phyloP scores from a whole-genome alignment of 2,113 vertebrate genomes.

The Dipodomys merriami region DNA sequence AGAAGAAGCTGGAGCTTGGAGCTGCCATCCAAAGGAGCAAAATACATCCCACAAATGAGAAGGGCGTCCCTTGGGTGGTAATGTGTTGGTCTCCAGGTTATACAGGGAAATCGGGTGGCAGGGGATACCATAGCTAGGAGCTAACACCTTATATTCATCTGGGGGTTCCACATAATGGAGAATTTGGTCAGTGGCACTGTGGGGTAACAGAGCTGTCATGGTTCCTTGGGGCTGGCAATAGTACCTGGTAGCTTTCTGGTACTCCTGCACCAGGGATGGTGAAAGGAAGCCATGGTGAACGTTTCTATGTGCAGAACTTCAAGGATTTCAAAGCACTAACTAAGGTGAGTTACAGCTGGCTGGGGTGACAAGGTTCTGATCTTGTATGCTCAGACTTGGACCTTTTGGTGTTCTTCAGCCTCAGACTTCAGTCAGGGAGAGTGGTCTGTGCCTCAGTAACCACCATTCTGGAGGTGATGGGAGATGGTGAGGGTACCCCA shows the following conservation, averaged over 20 bases:
- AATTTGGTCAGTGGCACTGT: not conserved
- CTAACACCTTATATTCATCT: not conserved
- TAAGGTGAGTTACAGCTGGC: not conserved
- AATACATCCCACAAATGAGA: not conserved
- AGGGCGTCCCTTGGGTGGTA: not conserved
- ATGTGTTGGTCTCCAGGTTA: not conserved
- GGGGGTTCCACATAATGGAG: not conserved
- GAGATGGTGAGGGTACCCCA: too few species aligned
- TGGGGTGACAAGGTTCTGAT: not conserved
- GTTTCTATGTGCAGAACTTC: not conserved
- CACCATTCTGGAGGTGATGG: not conserved
- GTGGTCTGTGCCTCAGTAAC: not conserved
- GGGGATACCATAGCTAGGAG: not conserved
- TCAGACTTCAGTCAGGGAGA: not conserved
- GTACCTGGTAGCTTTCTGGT: not conserved
- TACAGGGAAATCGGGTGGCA: not conserved
- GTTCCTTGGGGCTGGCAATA: not conserved
- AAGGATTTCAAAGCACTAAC: not conserved
- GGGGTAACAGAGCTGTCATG: not conserved
- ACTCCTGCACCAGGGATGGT: not conserved
- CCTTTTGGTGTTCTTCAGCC: not conserved
- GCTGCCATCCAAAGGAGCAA: not conserved
- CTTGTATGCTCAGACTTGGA: not conserved
- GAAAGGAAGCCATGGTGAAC: not conserved
- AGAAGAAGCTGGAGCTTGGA: not conserved